phyloP scores from a whole-genome alignment of 2,113 vertebrate genomes.

The Dendropsophus ebraccatus region DNA sequence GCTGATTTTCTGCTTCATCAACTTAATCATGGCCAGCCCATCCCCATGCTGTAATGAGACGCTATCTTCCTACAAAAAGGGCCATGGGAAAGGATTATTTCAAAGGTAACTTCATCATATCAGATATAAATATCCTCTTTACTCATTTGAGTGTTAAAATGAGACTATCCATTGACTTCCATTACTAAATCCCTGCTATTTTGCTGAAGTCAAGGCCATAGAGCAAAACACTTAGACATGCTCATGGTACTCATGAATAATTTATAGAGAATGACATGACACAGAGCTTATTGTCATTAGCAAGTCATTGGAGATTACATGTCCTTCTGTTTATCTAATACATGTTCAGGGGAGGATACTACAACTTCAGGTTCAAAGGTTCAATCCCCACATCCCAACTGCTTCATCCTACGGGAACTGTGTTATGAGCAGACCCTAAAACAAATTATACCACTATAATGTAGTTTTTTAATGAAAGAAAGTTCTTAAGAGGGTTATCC shows the following conservation, averaged over 20 bases:
- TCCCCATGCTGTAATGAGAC: background rate
- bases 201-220: slow-evolving; percentile 9
- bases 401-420: no score
- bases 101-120: background rate
- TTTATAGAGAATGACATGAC: background rate
- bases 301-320: background rate
- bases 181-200: slow-evolving; percentile 22
- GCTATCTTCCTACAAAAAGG: background rate
- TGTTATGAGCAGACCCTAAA: no score
- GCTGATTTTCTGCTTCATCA: background rate
- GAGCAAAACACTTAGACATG: slow-evolving; percentile 31
- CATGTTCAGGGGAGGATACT: background rate
- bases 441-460: no score
- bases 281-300: slow-evolving; percentile 1
- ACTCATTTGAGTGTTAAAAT: slow-evolving; percentile 11
- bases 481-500: no score
- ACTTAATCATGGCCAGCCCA: background rate
- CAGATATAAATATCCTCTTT: background rate
- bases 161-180: slow-evolving; percentile 1
- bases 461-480: no score
- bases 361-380: background rate
- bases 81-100: background rate
- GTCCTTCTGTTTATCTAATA: background rate
- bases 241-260: slow-evolving; percentile 16
- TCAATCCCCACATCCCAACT: no score